phyloP scores from a whole-genome alignment of 2,888 invertebrate species.

The Neoascia interrupta region DNA sequence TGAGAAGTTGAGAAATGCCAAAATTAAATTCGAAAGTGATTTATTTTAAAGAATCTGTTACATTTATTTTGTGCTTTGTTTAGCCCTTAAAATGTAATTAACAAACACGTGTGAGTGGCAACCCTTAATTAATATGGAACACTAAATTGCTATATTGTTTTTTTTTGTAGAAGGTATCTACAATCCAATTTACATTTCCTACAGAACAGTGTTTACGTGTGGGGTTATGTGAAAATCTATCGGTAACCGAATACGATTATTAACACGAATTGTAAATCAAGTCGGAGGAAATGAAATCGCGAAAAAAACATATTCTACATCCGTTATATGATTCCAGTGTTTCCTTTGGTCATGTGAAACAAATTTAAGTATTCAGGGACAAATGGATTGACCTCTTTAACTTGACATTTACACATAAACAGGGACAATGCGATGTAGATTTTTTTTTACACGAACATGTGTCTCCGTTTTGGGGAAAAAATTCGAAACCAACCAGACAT shows the following conservation, averaged over 20 bases:
- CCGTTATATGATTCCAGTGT: slow-evolving; percentile 48
- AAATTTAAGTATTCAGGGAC: not conserved
- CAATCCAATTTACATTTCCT: too few species aligned
- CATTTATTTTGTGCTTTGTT: too few species aligned
- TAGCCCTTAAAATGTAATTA: slow-evolving; percentile 50
- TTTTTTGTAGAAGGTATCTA: too few species aligned
- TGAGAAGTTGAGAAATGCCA: slow-evolving; percentile 5
- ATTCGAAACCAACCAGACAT: slow-evolving; percentile 1
- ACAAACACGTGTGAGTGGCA: slow-evolving; percentile 23
- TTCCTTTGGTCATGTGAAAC: slow-evolving; percentile 15
- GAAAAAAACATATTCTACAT: slow-evolving; percentile 55
- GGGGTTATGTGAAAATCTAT: slow-evolving; percentile 11
- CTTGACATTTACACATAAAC: slow-evolving; percentile 42
- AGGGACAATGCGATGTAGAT: too few species aligned
- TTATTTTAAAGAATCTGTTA: too few species aligned
- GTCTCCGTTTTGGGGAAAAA: not conserved
- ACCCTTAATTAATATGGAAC: slow-evolving; percentile 37
- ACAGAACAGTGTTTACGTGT: not conserved
- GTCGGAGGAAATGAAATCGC: slow-evolving; percentile 44
- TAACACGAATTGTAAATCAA: slow-evolving; percentile 8
- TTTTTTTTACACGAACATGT: slow-evolving; percentile 21
- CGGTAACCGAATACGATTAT: slow-evolving; percentile 40
- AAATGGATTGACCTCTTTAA: slow-evolving; percentile 65
- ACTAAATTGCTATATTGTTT: slow-evolving; percentile 6
- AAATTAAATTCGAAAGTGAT: too few species aligned